These are phyloP conservation scores for Neria commutata DNA, from an alignment of 2,888 invertebrate species.

Conservation along the genomic window DNA sequence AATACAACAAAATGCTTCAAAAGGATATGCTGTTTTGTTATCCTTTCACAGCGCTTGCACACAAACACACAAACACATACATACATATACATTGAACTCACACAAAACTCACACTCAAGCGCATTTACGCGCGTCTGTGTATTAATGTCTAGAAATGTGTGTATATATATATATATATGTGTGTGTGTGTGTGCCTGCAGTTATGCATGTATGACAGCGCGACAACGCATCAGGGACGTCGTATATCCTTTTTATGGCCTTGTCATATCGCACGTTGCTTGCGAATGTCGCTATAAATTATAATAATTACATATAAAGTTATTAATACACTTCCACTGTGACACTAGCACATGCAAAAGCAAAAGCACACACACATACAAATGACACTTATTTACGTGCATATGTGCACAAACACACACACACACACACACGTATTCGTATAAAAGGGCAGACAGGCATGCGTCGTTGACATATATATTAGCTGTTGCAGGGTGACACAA, in stretches of 20 bases:
- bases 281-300: conserved; percentile 36
- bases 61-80: too few relatives aligned
- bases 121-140: background rate
- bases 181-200: background rate
- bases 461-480: background rate
- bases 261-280: conserved; percentile 25
- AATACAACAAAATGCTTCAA: conserved; percentile 42
- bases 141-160: background rate
- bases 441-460: too few relatives aligned
- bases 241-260: conserved; percentile 13
- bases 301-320: conserved; percentile 37
- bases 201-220: background rate
- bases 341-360: background rate
- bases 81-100: too few relatives aligned
- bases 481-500: background rate
- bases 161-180: background rate
- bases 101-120: too few relatives aligned
- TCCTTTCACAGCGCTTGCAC: too few relatives aligned
- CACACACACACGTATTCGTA: background rate
- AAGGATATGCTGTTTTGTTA: too few relatives aligned
- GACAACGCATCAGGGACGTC: conserved; percentile 5
- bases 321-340: conserved; percentile 17
- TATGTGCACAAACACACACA: background rate
- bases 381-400: too few relatives aligned
- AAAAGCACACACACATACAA: background rate